Evolutionary conservation across 1,140 invertebrate species (phyloP).

Genomic region (Scaptomyza hsui): DNA sequence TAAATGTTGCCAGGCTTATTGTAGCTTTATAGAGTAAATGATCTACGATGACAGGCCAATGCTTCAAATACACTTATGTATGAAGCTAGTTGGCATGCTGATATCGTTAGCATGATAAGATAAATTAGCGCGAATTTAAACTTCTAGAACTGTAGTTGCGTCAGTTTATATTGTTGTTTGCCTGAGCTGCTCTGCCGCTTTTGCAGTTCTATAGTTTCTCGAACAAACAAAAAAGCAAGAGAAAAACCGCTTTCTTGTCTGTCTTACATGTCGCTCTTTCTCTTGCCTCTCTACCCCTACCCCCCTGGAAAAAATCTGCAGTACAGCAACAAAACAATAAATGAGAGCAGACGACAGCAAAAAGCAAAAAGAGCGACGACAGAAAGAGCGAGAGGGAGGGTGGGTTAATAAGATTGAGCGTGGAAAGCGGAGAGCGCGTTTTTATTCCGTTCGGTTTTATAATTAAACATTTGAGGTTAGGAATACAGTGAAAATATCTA

Average conservation of each 20-base stretch:
- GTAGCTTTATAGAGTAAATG: constrained; percentile 10
- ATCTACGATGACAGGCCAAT: constrained; percentile 7
- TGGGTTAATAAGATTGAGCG: constrained; percentile 24
- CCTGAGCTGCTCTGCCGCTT: background rate
- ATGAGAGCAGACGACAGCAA: constrained; percentile 9
- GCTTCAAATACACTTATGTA: constrained; percentile 7
- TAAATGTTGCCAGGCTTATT: background rate
- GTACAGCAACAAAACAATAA: constrained; percentile 33
- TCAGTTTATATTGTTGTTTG: constrained; percentile 33
- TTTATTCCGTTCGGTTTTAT: constrained; percentile 69
- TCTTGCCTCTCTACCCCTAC: background rate
- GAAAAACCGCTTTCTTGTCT: constrained; percentile 5
- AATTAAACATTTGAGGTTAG: constrained; percentile 83
- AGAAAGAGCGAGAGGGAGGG: constrained; percentile 1
- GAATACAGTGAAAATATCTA: constrained; percentile 36
- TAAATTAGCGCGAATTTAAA: constrained; percentile 45
- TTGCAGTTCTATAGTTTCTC: constrained; percentile 72
- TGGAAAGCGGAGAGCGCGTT: constrained; percentile 28
- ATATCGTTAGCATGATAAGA: constrained; percentile 56
- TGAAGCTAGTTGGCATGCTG: background rate
- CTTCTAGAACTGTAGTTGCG: constrained; percentile 22
- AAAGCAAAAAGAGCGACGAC: background rate
- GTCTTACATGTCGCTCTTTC: constrained; percentile 1
- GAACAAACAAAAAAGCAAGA: constrained; percentile 3
- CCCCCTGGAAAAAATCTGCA: constrained; percentile 10